A percentile compares a stretch with the other conserved stretches of the same genome.
Conservation (phyloP, 2,113 vertebrate species). For the Ranitomeya variabilis region DNA sequence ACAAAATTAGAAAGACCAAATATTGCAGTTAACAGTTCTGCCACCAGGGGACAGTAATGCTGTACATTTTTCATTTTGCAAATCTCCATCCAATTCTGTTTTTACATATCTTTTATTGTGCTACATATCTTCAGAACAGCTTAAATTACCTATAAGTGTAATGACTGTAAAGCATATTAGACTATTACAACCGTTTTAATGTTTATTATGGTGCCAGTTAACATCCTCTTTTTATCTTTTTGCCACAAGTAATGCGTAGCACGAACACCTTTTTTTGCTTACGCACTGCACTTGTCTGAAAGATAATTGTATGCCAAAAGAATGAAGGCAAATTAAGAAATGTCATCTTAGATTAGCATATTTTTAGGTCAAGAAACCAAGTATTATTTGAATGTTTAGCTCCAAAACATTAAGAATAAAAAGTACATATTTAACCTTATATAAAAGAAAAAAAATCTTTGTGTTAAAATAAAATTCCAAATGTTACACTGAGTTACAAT, state of each 20-base stretch:
- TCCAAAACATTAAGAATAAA: not conserved
- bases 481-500: no score
- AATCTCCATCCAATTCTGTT: slow-evolving; percentile 16
- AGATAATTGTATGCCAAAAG: not conserved
- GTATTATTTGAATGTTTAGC: not conserved
- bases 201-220: slow-evolving; percentile 49
- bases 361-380: not conserved
- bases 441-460: not conserved
- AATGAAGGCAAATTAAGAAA: not conserved
- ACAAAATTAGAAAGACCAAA: slow-evolving; percentile 50
- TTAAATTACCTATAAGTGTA: slow-evolving; percentile 35
- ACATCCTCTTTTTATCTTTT: slow-evolving; percentile 34
- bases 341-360: not conserved
- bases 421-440: not conserved
- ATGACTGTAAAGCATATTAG: slow-evolving; percentile 36
- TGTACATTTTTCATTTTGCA: slow-evolving; percentile 26
- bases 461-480: no score
- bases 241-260: not conserved
- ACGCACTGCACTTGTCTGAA: not conserved
- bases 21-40: not conserved
- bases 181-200: slow-evolving; percentile 41
- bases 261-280: not conserved
- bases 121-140: slow-evolving; percentile 17
- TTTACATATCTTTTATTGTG: slow-evolving; percentile 40
- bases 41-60: slow-evolving; percentile 67